Percentiles rank a stretch among this genome's conserved stretches.
Conservation (phyloP, 92 coral and sea anemone species). For the Micromussa lordhowensis region DNA sequence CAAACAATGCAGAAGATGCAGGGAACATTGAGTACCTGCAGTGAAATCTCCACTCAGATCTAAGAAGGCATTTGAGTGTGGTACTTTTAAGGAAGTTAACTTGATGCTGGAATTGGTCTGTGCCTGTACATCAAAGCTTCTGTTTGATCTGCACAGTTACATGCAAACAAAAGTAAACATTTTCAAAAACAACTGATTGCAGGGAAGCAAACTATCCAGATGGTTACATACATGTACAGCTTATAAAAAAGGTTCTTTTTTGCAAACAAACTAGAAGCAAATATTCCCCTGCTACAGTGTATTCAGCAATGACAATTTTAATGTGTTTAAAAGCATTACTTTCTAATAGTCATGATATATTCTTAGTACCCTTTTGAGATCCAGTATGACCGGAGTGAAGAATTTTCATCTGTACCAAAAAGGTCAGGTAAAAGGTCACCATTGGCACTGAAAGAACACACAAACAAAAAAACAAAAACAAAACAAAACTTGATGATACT, state of each 20-base stretch:
- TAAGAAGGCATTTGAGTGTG: constrained; percentile 93
- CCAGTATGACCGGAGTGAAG: constrained; percentile 72
- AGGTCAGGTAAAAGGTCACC: constrained; percentile 95
- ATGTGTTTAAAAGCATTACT: no score
- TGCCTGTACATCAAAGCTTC: constrained; percentile 53
- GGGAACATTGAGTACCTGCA: constrained; percentile 69
- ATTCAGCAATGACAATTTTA: no score
- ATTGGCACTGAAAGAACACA: constrained; percentile 73
- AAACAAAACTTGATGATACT: no score
- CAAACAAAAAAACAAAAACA: background rate
- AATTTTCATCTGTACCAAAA: constrained; percentile 74
- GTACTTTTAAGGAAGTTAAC: constrained; percentile 69
- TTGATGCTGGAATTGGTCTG: constrained; percentile 42
- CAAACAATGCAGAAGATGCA: no score
- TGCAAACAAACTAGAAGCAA: no score
- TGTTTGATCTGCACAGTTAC: constrained; percentile 45
- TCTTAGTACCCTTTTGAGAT: constrained; percentile 66
- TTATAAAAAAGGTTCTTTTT: no score
- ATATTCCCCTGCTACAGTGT: no score
- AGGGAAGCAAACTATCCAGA: no score
- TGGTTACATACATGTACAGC: no score
- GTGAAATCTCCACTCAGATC: constrained; percentile 87
- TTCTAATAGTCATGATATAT: no score
- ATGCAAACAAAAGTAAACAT: background rate
- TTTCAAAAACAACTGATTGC: background rate